Base-by-base conservation (phyloP, 2,113 vertebrate genomes). In the Canis aureus region DNA sequence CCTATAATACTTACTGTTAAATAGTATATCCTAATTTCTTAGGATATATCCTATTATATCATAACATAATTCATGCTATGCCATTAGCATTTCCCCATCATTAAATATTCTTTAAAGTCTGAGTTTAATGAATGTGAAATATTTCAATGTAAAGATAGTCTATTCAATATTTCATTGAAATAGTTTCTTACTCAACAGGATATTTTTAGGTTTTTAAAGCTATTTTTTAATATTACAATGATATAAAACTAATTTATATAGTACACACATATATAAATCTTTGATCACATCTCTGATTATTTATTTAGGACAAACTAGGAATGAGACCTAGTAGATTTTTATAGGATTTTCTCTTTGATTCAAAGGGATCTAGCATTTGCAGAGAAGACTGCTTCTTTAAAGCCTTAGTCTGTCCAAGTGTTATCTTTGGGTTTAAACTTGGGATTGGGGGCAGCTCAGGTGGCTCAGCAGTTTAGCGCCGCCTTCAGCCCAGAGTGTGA, bases 31-130 rank as follows among this genome's bases (percentile, higher is more conserved):
- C 80, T 95, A 80, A 73, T 51, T 35, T 60, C 94, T 94, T 69
- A 67, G n/a, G 43, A 43, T 43, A 43, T 43, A 43, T 43, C 7
- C 43, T 43, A 43, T 43, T 43, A 43, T 43, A 43, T 43, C 43
- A 43, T 43, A 43, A 43, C 43, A 43, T 43, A 43, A 43, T 66
- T 78, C 11, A 66, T 19, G 35, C 51, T 43, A 66, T 81, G 17
- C n/a, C 35, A 66, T 82, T 95, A 82, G 11, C 35, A 86, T 73
- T 84, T 91, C 32, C 20, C 59, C n/a, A 4, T 86, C 27, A 95
- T 76, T 95, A 95, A 94, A 73, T 87, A 74, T 55, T 90, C 11
- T 66, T 93, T 90, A 57, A 60, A 95, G 79, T 69, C 59, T 60
- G 16, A 67, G 19, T 93, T 79, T 55, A 79, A 91, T 97, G 22